Conservation (phyloP, 2,797 vertebrate species). For the Aldrovandia affinis region DNA sequence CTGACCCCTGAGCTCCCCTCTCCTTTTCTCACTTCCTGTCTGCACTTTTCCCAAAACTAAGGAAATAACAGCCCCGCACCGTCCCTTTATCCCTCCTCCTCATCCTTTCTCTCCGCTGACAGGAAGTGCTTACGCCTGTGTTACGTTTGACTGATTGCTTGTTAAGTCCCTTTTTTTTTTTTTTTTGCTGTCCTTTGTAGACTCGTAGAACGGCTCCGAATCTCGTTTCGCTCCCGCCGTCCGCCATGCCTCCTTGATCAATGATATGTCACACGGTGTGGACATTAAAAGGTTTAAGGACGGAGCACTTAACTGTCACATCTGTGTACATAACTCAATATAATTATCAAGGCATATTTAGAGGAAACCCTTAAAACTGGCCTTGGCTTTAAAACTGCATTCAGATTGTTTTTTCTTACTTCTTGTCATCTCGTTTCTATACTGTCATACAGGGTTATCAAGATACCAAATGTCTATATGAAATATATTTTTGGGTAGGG, state of each 20-base stretch:
- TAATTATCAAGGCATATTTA: conserved; percentile 64
- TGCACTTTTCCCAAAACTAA: conserved; percentile 45
- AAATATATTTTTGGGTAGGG: no score
- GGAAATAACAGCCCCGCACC: conserved; percentile 49
- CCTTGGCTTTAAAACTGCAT: conserved; percentile 54
- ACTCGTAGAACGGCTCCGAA: conserved; percentile 30
- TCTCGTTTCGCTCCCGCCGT: conserved; percentile 32
- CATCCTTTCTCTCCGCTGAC: conserved; percentile 53
- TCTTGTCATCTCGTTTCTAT: background rate
- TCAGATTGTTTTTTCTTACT: background rate
- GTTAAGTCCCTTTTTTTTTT: conserved; percentile 70
- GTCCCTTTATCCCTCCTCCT: conserved; percentile 57
- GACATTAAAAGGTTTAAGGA: conserved; percentile 61
- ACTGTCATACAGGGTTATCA: background rate
- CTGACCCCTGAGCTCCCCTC: conserved; percentile 71
- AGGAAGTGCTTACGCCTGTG: conserved; percentile 62
- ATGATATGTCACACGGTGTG: conserved; percentile 57
- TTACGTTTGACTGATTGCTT: conserved; percentile 68
- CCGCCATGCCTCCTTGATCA: conserved; percentile 44
- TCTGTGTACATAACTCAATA: conserved; percentile 53
- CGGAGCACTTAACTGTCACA: conserved; percentile 55
- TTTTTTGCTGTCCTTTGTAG: conserved; percentile 62
- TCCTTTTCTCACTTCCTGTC: conserved; percentile 71
- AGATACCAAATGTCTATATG: no score
- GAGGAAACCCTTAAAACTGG: conserved; percentile 59